Conservation (phyloP, 1,140 invertebrate species). For the Galleria mellonella region DNA sequence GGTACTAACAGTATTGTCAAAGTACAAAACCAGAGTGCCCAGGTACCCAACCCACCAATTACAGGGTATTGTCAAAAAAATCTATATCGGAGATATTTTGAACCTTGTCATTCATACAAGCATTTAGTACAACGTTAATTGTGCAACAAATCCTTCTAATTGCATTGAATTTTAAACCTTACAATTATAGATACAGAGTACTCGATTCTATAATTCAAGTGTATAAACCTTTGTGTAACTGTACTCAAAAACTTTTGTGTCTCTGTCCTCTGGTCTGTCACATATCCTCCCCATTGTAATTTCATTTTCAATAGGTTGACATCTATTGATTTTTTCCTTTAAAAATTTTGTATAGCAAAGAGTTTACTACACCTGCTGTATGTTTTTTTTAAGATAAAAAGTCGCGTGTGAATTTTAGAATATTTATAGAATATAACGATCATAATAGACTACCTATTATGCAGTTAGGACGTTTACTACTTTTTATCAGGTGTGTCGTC, state of each 20-base stretch:
- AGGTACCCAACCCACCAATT: constrained; percentile 74
- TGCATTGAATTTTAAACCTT: constrained; percentile 14
- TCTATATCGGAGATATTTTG: constrained; percentile 63
- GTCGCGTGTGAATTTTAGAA: constrained; percentile 7
- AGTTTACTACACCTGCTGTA: constrained; percentile 55
- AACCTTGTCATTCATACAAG: constrained; percentile 61
- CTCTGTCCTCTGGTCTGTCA: constrained; percentile 62
- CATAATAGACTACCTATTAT: no score
- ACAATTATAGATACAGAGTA: constrained; percentile 4
- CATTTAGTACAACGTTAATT: constrained; percentile 12
- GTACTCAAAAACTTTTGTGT: constrained; percentile 55
- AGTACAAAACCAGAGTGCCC: constrained; percentile 53
- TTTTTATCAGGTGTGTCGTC: no score
- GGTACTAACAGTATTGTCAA: constrained; percentile 54
- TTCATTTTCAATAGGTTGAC: constrained; percentile 47
- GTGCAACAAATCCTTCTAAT: background rate
- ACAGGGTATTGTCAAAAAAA: constrained; percentile 67
- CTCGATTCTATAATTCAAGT: no score
- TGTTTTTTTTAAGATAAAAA: constrained; percentile 7
- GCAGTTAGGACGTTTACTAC: no score
- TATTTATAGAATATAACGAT: no score
- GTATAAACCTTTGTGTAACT: constrained; percentile 14
- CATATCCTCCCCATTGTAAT: constrained; percentile 66
- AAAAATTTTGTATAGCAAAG: constrained; percentile 38
- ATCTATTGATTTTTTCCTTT: constrained; percentile 41